Percentiles rank a stretch among this genome's conserved stretches.
Evolutionary conservation across 2,113 vertebrate species (phyloP).

Genomic region (Dryoscopus gambensis): DNA sequence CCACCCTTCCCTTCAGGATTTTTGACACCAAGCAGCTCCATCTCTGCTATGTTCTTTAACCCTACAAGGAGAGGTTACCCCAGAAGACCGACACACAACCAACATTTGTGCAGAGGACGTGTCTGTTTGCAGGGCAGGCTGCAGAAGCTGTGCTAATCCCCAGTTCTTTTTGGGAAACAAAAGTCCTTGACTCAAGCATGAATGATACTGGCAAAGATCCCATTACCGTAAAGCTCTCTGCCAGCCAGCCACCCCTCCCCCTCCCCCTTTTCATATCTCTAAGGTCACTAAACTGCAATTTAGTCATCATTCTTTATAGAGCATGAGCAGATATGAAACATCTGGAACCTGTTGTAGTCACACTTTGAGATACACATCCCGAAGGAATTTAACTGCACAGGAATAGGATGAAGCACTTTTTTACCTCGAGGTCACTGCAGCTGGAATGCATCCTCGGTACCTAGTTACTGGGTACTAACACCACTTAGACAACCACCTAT

Average conservation of each 20-base stretch:
- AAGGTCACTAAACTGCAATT: constrained; percentile 61
- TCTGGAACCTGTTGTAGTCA: constrained; percentile 37
- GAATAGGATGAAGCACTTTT: not conserved
- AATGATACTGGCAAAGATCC: constrained; percentile 61
- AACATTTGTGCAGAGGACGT: not conserved
- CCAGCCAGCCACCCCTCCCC: constrained; percentile 34
- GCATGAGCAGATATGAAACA: constrained; percentile 49
- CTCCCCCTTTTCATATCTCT: constrained; percentile 46
- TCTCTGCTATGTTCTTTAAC: not conserved
- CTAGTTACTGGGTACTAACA: not conserved
- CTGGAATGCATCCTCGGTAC: not conserved
- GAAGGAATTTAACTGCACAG: not conserved
- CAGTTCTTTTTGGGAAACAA: constrained; percentile 52
- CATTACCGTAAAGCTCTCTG: constrained; percentile 53
- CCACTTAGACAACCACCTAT: not conserved
- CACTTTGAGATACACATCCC: constrained; percentile 35
- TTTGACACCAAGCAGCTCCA: not conserved
- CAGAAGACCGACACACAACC: not conserved
- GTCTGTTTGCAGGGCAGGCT: constrained; percentile 4
- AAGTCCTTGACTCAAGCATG: constrained; percentile 63
- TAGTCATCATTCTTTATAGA: constrained; percentile 62
- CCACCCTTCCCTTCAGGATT: not conserved
- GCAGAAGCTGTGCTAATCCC: constrained; percentile 37
- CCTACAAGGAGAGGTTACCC: not conserved
- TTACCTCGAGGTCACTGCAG: not conserved